Conservation (phyloP, 1,140 invertebrate genomes). For the Carcinoscorpius rotundicauda region DNA sequence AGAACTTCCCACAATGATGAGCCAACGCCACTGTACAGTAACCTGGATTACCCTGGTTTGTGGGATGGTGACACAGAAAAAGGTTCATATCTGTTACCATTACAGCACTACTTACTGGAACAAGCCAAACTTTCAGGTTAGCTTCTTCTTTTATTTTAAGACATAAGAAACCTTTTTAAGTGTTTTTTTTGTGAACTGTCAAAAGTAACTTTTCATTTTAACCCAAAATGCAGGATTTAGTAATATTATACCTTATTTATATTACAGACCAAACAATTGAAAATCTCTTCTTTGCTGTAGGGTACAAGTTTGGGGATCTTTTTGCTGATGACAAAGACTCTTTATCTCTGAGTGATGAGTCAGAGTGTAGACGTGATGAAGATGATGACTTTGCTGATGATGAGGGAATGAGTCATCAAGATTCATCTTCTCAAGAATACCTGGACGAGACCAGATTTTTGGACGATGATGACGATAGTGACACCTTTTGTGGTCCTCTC, state of each 20-base stretch:
- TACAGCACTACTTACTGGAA: constrained; percentile 78
- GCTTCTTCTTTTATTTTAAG: background rate
- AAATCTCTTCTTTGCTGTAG: constrained; percentile 23
- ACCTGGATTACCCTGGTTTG: constrained; percentile 46
- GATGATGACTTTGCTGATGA: constrained; percentile 52
- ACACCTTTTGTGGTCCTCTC: constrained; percentile 2
- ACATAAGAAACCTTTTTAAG: no score
- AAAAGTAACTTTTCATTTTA: no score
- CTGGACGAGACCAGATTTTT: constrained; percentile 30
- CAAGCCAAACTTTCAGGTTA: constrained; percentile 42
- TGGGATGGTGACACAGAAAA: constrained; percentile 36
- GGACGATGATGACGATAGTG: constrained; percentile 25
- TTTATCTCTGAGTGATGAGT: constrained; percentile 42
- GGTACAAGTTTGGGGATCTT: constrained; percentile 49
- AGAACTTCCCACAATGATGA: constrained; percentile 13
- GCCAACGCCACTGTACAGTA: constrained; percentile 52
- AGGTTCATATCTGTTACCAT: constrained; percentile 57
- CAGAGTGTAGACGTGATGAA: constrained; percentile 48
- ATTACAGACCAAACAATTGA: no score
- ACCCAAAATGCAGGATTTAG: no score
- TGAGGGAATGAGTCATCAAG: constrained; percentile 45
- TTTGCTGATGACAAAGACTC: constrained; percentile 28
- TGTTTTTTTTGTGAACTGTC: no score
- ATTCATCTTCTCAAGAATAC: constrained; percentile 44
- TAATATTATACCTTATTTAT: no score